These are phyloP conservation scores for Chouioia cunea DNA, from an alignment of 2,888 invertebrate species.

Conservation along the genomic window DNA sequence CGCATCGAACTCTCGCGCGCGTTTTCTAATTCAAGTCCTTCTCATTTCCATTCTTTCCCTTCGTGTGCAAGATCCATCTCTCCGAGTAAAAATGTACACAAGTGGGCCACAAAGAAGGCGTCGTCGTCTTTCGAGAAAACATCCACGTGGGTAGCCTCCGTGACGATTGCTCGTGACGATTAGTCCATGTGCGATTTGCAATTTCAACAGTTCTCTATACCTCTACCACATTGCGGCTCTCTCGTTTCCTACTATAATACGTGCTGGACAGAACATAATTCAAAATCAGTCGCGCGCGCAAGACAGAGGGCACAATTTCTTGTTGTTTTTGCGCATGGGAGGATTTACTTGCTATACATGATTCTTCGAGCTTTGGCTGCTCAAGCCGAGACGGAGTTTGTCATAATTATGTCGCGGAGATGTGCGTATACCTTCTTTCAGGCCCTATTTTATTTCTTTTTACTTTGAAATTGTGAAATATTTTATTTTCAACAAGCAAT, in stretches of 20 bases:
- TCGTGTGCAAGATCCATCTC: no score
- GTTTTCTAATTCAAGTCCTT: no score
- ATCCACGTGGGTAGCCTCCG: slow-evolving; percentile 34
- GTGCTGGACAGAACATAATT: slow-evolving; percentile 48
- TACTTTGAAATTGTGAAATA: slow-evolving; percentile 6
- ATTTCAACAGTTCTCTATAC: slow-evolving; percentile 26
- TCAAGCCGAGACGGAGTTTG: slow-evolving; percentile 59
- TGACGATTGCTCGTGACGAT: slow-evolving; percentile 47
- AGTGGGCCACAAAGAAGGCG: no score
- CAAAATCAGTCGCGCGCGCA: slow-evolving; percentile 48
- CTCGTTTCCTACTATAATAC: no score
- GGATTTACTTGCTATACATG: no score
- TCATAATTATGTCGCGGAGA: slow-evolving; percentile 58
- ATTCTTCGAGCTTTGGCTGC: slow-evolving; percentile 11
- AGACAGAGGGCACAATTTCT: slow-evolving; percentile 1
- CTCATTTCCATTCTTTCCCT: no score
- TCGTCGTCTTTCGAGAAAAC: no score
- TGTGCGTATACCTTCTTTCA: no score
- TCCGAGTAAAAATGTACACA: no score
- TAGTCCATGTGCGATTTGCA: slow-evolving; percentile 36
- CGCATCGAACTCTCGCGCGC: no score
- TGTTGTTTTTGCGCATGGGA: neutral
- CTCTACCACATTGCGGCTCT: no score
- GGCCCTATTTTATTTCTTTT: no score
- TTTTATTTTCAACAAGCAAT: slow-evolving; percentile 15